These are phyloP conservation scores for Callyntrura guangdongensis DNA, from an alignment of 2,888 invertebrate species.

Conservation along the genomic window DNA sequence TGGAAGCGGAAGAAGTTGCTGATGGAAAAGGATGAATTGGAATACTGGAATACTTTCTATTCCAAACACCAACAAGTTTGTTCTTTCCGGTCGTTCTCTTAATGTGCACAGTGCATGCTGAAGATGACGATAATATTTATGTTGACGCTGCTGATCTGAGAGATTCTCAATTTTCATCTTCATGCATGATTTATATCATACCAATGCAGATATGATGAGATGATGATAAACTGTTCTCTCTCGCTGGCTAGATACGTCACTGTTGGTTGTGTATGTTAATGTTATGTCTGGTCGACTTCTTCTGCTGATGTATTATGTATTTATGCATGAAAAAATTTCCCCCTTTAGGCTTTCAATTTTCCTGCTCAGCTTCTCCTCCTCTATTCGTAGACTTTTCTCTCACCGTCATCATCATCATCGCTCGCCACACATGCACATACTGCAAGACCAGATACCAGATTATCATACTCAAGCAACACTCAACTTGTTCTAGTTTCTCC, in stretches of 20 bases:
- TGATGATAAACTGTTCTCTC: neutral
- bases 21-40: too few species aligned
- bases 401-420: neutral
- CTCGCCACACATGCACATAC: neutral
- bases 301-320: neutral
- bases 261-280: neutral
- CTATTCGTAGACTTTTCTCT: too few species aligned
- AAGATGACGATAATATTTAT: too few species aligned
- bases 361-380: neutral
- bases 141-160: neutral
- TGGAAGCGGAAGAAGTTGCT: too few species aligned
- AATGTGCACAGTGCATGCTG: too few species aligned
- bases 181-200: slow-evolving; percentile 1
- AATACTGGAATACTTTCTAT: too few species aligned
- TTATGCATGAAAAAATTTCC: slow-evolving; percentile 16
- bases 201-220: neutral
- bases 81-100: too few species aligned
- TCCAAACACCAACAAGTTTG: too few species aligned
- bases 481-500: slow-evolving; percentile 34
- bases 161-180: neutral
- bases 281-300: neutral
- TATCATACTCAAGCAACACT: neutral
- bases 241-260: too few species aligned
- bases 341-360: neutral
- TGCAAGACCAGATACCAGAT: slow-evolving; percentile 4